Conservation (phyloP, 2,797 vertebrate species). For the Rhynchonycteris naso region DNA sequence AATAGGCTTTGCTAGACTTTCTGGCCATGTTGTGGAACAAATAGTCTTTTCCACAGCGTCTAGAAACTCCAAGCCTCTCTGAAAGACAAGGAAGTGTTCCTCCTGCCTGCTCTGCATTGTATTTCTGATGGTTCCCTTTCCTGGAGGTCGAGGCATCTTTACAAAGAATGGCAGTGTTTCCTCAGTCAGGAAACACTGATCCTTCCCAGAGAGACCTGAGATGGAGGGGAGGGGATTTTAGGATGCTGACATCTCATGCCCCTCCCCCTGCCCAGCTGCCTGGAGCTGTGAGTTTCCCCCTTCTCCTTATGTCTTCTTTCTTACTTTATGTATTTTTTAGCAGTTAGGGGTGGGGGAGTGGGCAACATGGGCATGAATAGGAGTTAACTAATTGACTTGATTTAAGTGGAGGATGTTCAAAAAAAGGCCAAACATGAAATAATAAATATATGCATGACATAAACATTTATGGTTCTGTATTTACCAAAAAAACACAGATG, state of each 20-base stretch:
- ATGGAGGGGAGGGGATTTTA: background rate
- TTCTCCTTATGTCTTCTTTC: background rate
- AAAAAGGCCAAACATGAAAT: background rate
- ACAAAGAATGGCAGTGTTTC: background rate
- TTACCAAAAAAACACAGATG: slow-evolving; percentile 79
- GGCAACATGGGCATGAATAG: background rate
- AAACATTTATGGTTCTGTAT: slow-evolving; percentile 67
- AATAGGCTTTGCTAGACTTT: background rate
- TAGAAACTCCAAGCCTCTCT: background rate
- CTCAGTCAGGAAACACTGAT: background rate
- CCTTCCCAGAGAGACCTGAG: background rate
- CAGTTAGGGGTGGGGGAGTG: background rate
- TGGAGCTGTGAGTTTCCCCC: background rate
- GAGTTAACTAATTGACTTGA: slow-evolving; percentile 54
- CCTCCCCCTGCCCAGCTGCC: background rate
- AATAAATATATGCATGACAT: slow-evolving; percentile 54
- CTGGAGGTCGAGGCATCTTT: background rate
- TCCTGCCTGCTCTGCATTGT: background rate
- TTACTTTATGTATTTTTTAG: slow-evolving; percentile 8
- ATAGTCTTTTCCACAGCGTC: background rate
- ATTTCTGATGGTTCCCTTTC: background rate
- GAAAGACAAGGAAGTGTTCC: background rate
- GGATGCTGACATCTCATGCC: background rate
- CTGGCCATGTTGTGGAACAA: background rate
- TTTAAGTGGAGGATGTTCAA: slow-evolving; percentile 21